Evolutionary conservation across 2,797 vertebrate genomes (phyloP), one percentile per base, ranked within the genome.

Genomic region (Peromyscus attwateri): DNA sequence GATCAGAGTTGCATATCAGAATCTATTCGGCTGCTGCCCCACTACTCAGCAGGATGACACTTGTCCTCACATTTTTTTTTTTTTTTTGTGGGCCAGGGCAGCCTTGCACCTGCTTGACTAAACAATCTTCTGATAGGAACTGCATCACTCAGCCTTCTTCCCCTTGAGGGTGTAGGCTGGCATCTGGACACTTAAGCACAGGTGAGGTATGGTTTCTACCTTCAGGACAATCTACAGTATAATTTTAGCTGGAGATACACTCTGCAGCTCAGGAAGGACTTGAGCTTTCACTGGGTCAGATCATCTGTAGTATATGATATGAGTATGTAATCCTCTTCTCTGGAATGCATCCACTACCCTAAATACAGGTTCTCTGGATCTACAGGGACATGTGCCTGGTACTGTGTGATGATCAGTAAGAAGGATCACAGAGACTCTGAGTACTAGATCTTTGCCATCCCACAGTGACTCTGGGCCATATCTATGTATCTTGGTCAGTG

Each of bases 321-420:
- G 68, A 84, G 17, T 19, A 46, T 85, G 75, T 85, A 40, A 12
- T 12, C 62, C 88, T 7, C 21, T 34, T 88, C 46, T 91, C 82
- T 46, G 29, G 9, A 80, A 34, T 64, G 1, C 23, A 43, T 4
- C 5, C 7, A 7, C 49, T 6, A 66, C 11, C n/a, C 34, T 25
- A 68, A 43, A 43, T 29, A 52, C 76, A 92, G 19, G 19, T 95
- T 55, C 43, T 68, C 17, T 49, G 37, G 6, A 13, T 2, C 29
- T 2, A 0, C 14, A 66, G 31, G 29, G 43, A 13, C 9, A 1
- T 17, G 4, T 43, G 3, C n/a, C 11, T 71, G 60, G 29, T 27
- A 27, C 3, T 43, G 14, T 34, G 27, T 70, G 19, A 85, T 79
- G 52, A 55, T 27, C 37, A 87, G 6, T 87, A 40, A 57, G 60